Base-by-base conservation (phyloP, 2,113 vertebrate species). In the Vombatus ursinus region DNA sequence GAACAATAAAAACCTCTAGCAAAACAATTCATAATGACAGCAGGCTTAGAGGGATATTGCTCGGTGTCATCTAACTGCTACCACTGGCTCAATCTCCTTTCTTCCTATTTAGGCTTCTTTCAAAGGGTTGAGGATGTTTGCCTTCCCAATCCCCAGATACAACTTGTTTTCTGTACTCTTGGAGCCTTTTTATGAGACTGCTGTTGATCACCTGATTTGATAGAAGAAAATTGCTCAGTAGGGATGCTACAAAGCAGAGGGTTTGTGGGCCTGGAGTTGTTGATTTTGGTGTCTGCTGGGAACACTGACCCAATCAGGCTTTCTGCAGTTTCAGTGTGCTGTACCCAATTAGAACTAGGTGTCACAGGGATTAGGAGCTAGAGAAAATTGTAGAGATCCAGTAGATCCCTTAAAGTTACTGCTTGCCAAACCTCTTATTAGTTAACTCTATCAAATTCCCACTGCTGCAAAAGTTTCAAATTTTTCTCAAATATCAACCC, bases 1-100 rank as follows among this genome's bases (percentile, higher is more conserved):
- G 94, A 97, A 97, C 96, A 92, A 97, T 50, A 95, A 95, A 97
- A 96, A 91, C 44, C 16, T 96, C 91, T 93, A 49, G 47, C 48
- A 95, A 94, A 97, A 1, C 2, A 90, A 3, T 50, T 95, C 92
- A 94, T 96, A 92, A 23, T 94, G 95, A 95, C 25, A 95, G 95
- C 91, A 92, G 92, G 0, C 50, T 94, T 93, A 94, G 93, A 95
- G 94, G 84, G 94, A 54, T 91, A 0, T 51, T 94, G 50, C 52
- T 91, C 92, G 61, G 84, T 92, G 90, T 94, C 48, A 51, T 96
- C 61, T 92, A 94, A 12, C n/a, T 94, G 93, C 90, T 97, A 89
- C 84, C 94, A 37, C 23, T 91, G 51, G 31, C 91, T 44, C 52
- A 91, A 61, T 25, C 0, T 54, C 2, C 10, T 47, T 95, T 97